Percentiles rank a stretch among this genome's conserved stretches.
phyloP scores from a whole-genome alignment of 2,888 invertebrate species.

The Masnerella sp. region DNA sequence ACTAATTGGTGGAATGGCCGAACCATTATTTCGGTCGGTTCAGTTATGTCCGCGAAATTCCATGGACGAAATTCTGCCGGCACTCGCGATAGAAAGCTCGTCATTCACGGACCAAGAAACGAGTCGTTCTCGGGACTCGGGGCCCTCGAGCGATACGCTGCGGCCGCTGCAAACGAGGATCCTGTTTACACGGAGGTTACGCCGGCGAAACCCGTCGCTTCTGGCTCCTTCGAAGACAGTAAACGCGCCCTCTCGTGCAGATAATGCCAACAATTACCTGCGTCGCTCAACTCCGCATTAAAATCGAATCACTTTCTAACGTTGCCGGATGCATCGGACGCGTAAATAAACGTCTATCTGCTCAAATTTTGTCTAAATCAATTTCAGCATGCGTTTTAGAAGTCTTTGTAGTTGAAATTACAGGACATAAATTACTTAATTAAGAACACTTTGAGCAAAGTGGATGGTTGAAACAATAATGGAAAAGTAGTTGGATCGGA shows the following conservation, averaged over 20 bases:
- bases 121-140: constrained; percentile 29
- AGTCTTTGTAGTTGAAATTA: too few relatives aligned
- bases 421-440: too few relatives aligned
- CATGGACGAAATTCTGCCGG: too few relatives aligned
- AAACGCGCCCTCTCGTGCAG: constrained; percentile 73
- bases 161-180: constrained; percentile 67
- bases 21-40: too few relatives aligned
- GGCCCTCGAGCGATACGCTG: constrained; percentile 36
- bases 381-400: constrained; percentile 9
- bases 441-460: too few relatives aligned
- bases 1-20: constrained; percentile 36
- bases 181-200: constrained; percentile 69
- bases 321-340: constrained; percentile 25
- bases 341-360: constrained; percentile 47
- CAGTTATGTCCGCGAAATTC: too few relatives aligned
- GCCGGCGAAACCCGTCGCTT: constrained; percentile 66
- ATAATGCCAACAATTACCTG: constrained; percentile 74
- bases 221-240: constrained; percentile 66
- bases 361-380: background rate
- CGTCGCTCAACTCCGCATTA: constrained; percentile 70
- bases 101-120: constrained; percentile 20
- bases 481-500: too few relatives aligned
- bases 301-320: constrained; percentile 70
- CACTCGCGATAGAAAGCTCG: constrained; percentile 51
- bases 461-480: too few relatives aligned